Evolutionary conservation across 2,888 invertebrate species (phyloP).

Genomic region (Linnaemya tessellans): DNA sequence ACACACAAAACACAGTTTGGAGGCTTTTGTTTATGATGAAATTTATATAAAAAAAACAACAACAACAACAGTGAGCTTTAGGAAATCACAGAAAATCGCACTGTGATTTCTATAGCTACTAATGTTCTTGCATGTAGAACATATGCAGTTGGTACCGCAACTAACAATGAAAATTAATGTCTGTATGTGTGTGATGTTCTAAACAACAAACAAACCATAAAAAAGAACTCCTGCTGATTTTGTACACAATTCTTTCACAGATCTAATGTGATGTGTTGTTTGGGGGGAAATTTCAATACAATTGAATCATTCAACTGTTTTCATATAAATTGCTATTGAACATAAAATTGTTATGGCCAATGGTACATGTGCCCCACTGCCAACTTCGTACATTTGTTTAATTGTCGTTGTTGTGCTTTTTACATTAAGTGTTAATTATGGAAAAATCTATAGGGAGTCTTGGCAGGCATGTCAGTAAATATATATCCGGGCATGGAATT

Average conservation of each 20-base stretch:
- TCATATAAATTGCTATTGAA: constrained; percentile 37
- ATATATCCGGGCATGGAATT: too few relatives aligned
- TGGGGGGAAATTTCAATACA: constrained; percentile 2
- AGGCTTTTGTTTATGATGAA: constrained; percentile 18
- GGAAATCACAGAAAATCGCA: not conserved
- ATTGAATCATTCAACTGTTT: constrained; percentile 33
- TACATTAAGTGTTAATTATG: constrained; percentile 70
- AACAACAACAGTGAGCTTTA: not conserved
- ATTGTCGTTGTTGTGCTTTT: constrained; percentile 34
- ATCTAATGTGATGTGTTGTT: constrained; percentile 20
- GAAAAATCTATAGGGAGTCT: constrained; percentile 68
- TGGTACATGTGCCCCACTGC: not conserved
- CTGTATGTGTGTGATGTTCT: constrained; percentile 12
- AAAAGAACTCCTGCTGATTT: constrained; percentile 47
- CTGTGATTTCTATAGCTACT: not conserved
- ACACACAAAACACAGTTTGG: not conserved
- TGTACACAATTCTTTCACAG: constrained; percentile 5
- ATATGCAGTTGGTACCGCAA: constrained; percentile 9
- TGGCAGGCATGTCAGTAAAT: not conserved
- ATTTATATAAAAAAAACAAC: constrained; percentile 27
- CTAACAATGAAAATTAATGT: constrained; percentile 2
- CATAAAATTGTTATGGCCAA: constrained; percentile 21
- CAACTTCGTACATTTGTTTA: constrained; percentile 10
- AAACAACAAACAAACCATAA: constrained; percentile 33
- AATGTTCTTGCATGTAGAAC: not conserved